Percentiles rank a stretch among this genome's conserved stretches.
Conservation (phyloP, 1,140 invertebrate genomes). For the Bicyclus anynana region DNA sequence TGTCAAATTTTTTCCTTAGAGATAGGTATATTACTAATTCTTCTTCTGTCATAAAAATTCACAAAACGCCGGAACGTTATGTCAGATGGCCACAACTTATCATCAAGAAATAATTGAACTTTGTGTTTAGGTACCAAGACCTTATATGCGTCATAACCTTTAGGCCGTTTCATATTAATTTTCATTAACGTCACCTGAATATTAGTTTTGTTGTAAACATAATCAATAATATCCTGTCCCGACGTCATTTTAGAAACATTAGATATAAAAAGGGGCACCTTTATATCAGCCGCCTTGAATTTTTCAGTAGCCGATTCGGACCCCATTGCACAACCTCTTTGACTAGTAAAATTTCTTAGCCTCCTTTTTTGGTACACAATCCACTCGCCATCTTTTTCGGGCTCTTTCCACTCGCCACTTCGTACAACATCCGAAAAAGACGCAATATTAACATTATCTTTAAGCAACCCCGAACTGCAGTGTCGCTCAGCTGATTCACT, state of each 20-base stretch:
- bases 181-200: no score
- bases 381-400: not conserved
- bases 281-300: slow-evolving; percentile 17
- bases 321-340: not conserved
- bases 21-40: no score
- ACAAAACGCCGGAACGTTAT: slow-evolving; percentile 26
- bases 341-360: not conserved
- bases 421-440: not conserved
- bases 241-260: slow-evolving; percentile 18
- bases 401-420: not conserved
- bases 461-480: no score
- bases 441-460: no score
- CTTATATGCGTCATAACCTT: slow-evolving; percentile 25
- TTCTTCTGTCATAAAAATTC: slow-evolving; percentile 11
- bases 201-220: slow-evolving; percentile 11
- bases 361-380: not conserved
- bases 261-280: slow-evolving; percentile 17
- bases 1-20: not conserved
- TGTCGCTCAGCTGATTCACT: no score
- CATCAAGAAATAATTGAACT: slow-evolving; percentile 21
- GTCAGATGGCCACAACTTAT: slow-evolving; percentile 25
- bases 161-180: slow-evolving; percentile 28
- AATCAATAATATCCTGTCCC: slow-evolving; percentile 3
- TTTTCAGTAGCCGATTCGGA: slow-evolving; percentile 2
- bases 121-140: slow-evolving; percentile 23